Evolutionary conservation across 2,888 invertebrate species (phyloP).

Genomic region (Acrobasis consociella): DNA sequence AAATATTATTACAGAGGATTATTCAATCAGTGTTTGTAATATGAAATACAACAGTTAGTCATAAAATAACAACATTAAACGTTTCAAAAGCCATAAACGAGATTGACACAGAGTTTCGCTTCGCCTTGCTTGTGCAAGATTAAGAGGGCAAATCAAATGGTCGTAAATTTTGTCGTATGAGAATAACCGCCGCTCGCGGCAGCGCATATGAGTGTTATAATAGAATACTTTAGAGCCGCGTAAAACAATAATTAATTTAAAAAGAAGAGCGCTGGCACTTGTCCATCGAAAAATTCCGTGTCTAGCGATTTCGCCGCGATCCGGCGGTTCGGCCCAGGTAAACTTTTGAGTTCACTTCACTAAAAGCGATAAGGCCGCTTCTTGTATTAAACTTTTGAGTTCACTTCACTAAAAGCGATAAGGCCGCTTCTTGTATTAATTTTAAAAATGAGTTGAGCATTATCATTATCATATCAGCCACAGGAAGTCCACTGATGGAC

Average conservation of each 20-base stretch:
- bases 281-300: constrained; percentile 67
- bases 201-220: constrained; percentile 65
- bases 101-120: constrained; percentile 60
- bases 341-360: too few relatives aligned
- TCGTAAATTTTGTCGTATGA: constrained; percentile 64
- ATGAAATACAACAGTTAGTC: constrained; percentile 6
- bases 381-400: too few relatives aligned
- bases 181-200: constrained; percentile 61
- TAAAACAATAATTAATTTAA: constrained; percentile 81
- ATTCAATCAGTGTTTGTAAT: too few relatives aligned
- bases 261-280: constrained; percentile 71
- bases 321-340: constrained; percentile 27
- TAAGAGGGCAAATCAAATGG: constrained; percentile 73
- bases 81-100: constrained; percentile 53
- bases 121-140: constrained; percentile 56
- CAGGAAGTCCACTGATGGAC: too few relatives aligned
- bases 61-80: constrained; percentile 33
- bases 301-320: constrained; percentile 31
- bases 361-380: too few relatives aligned
- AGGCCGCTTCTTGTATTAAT: too few relatives aligned
- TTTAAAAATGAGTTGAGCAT: too few relatives aligned
- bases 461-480: too few relatives aligned
- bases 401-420: too few relatives aligned
- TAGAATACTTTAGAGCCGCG: constrained; percentile 71
- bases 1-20: too few relatives aligned